Conservation (phyloP, 1,140 invertebrate genomes). For the Drosophila serrata region DNA sequence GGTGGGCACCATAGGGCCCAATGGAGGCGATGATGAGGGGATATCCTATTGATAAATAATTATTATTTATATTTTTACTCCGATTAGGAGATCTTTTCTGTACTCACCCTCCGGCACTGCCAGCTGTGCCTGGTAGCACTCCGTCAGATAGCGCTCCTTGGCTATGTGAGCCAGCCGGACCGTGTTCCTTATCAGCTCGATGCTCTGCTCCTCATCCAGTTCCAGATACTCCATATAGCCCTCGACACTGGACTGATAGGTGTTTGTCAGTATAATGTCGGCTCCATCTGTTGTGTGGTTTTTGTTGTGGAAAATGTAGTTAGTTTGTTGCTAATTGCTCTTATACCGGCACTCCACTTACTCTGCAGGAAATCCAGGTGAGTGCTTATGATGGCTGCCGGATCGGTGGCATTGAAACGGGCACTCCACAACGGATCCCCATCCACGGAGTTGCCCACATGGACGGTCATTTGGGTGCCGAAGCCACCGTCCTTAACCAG, state of each 20-base stretch:
- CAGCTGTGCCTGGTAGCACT: slow-evolving; percentile 70
- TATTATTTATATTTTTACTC: background rate
- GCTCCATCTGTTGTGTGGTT: slow-evolving; percentile 89
- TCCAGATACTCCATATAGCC: slow-evolving; percentile 91
- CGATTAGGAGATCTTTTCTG: background rate
- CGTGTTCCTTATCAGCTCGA: slow-evolving; percentile 90
- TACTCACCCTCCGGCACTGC: slow-evolving; percentile 62
- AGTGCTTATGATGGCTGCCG: slow-evolving; percentile 90
- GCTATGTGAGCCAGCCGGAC: slow-evolving; percentile 88
- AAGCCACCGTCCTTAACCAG: slow-evolving; percentile 91
- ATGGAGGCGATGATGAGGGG: slow-evolving; percentile 93
- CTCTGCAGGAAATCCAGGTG: slow-evolving; percentile 91
- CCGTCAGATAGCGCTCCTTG: slow-evolving; percentile 75
- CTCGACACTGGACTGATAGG: slow-evolving; percentile 94
- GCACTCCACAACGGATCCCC: slow-evolving; percentile 94
- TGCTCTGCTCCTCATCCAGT: slow-evolving; percentile 88
- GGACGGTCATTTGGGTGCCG: slow-evolving; percentile 90
- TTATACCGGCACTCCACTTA: slow-evolving; percentile 35
- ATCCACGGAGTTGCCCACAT: slow-evolving; percentile 89
- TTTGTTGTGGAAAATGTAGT: slow-evolving; percentile 12
- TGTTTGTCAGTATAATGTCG: slow-evolving; percentile 94
- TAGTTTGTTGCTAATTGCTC: slow-evolving; percentile 39
- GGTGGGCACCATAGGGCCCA: slow-evolving; percentile 95
- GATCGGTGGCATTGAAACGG: slow-evolving; percentile 90
- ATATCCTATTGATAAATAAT: slow-evolving; percentile 40